Conservation (phyloP, 1,140 invertebrate species). For the Monomorium pharaonis region DNA sequence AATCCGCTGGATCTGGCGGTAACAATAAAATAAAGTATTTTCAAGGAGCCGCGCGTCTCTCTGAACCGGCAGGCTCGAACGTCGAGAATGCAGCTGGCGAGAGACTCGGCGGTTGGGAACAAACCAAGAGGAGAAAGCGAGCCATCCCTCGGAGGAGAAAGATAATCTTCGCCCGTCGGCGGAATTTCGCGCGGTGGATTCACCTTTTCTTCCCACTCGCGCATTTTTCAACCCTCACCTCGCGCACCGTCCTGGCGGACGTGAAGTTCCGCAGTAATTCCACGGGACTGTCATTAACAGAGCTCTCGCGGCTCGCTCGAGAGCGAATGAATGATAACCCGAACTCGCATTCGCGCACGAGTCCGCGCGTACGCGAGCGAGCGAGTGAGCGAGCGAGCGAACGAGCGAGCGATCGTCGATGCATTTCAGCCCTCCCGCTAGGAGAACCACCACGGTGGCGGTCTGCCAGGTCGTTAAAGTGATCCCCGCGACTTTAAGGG, state of each 20-base stretch:
- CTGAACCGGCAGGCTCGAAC: slow-evolving; percentile 48
- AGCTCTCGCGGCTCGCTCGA: slow-evolving; percentile 72
- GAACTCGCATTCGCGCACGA: slow-evolving; percentile 17
- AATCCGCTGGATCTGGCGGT: slow-evolving; percentile 62
- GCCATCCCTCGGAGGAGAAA: slow-evolving; percentile 27
- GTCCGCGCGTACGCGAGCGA: neutral
- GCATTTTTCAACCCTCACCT: slow-evolving; percentile 42
- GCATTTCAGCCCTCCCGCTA: slow-evolving; percentile 63
- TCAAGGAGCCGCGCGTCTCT: slow-evolving; percentile 30
- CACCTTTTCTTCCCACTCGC: slow-evolving; percentile 46
- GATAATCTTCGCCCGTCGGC: slow-evolving; percentile 34
- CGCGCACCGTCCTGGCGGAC: slow-evolving; percentile 46
- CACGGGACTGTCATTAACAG: slow-evolving; percentile 84
- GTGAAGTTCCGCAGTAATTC: slow-evolving; percentile 83
- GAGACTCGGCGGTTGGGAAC: neutral
- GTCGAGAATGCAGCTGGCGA: slow-evolving; percentile 34
- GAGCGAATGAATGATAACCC: slow-evolving; percentile 85
- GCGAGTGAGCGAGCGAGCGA: slow-evolving; percentile 17
- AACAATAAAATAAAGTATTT: slow-evolving; percentile 76
- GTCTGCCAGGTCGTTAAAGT: slow-evolving; percentile 84
- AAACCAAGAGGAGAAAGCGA: slow-evolving; percentile 29
- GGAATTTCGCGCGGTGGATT: slow-evolving; percentile 38
- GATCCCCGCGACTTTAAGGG: slow-evolving; percentile 84
- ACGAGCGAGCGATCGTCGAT: slow-evolving; percentile 59
- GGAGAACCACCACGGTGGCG: slow-evolving; percentile 76